phyloP scores from a whole-genome alignment of 2,113 vertebrate species.

The Otolemur garnettii region DNA sequence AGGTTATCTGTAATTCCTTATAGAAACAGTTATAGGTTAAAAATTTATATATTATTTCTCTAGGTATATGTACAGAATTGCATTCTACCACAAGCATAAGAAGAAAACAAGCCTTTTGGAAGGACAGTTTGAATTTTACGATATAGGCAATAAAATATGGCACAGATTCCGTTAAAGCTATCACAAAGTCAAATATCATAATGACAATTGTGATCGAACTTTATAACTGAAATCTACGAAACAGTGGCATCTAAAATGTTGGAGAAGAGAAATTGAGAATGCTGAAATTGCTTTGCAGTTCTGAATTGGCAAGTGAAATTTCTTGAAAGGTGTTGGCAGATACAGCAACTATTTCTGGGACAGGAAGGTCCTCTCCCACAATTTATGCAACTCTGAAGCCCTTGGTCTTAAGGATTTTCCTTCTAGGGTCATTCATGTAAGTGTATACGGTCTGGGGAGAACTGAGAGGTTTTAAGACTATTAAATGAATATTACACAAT shows the following conservation, averaged over 20 bases:
- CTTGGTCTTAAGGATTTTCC: neutral
- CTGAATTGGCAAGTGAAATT: neutral
- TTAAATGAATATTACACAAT: neutral
- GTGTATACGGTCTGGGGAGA: neutral
- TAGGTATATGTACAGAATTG: neutral
- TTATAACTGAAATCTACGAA: conserved; percentile 8
- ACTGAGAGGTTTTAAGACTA: neutral
- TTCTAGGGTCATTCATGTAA: neutral
- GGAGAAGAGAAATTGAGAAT: conserved; percentile 17
- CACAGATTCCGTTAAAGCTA: neutral
- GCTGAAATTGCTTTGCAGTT: neutral
- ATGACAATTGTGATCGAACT: neutral
- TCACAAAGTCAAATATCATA: neutral
- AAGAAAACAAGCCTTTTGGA: neutral
- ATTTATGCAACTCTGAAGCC: neutral
- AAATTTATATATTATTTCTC: neutral
- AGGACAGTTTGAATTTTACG: neutral
- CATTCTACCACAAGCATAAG: conserved; percentile 22
- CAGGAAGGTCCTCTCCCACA: neutral
- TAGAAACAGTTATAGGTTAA: neutral
- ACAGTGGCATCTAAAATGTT: neutral
- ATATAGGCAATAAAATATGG: neutral
- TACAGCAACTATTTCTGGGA: neutral
- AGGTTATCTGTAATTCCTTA: neutral
- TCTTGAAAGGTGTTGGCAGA: neutral